phyloP scores from a whole-genome alignment of 2,113 vertebrate species.

The Hystrix cristata region DNA sequence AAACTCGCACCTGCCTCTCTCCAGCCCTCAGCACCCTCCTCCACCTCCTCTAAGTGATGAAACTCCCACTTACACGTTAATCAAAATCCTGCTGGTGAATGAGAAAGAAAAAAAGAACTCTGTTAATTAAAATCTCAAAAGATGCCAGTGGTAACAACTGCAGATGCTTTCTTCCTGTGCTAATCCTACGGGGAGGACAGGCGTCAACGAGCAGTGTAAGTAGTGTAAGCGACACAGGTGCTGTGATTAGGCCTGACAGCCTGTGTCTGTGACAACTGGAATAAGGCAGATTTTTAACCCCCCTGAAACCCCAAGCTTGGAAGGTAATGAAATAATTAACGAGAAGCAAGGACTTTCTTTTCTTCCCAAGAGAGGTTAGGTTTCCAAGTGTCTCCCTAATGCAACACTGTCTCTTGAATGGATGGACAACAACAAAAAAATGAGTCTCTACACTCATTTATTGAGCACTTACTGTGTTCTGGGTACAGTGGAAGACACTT shows the following conservation, averaged over 20 bases:
- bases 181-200: not conserved
- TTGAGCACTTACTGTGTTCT: not conserved
- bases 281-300: constrained; percentile 18
- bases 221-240: not conserved
- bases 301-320: constrained; percentile 18
- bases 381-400: not conserved
- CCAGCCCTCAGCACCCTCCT: not conserved
- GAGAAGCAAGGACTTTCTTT: constrained; percentile 14
- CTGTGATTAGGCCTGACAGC: not conserved
- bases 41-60: constrained; percentile 11
- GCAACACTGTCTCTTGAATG: not conserved
- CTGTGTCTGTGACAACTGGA: not conserved
- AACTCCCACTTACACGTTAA: constrained; percentile 65
- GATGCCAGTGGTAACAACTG: not conserved
- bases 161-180: not conserved
- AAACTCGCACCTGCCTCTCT: not conserved
- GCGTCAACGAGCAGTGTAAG: not conserved
- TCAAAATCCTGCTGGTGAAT: constrained; percentile 66
- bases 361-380: not conserved
- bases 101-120: not conserved
- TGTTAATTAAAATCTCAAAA: constrained; percentile 78
- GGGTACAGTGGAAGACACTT: not conserved
- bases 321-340: constrained; percentile 63
- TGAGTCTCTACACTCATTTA: not conserved
- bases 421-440: not conserved